A percentile compares a stretch with the other conserved stretches of the same genome.
Conservation (phyloP, 2,888 invertebrate genomes). For the Mesoligia furuncula region DNA sequence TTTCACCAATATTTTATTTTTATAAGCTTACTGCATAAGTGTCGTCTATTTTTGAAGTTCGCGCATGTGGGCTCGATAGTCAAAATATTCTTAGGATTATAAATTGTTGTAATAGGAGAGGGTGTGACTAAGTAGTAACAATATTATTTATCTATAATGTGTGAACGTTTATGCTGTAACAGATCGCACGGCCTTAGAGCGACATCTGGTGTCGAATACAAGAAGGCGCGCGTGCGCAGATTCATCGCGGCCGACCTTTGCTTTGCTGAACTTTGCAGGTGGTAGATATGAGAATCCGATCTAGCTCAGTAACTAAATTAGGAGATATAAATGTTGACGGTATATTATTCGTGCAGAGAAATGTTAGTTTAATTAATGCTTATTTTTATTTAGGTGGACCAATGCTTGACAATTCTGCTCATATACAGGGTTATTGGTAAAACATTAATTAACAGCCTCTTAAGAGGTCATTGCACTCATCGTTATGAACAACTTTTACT, state of each 20-base stretch:
- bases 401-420: neutral
- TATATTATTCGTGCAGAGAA: neutral
- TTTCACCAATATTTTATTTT: constrained; percentile 74
- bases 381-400: neutral
- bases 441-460: too few species aligned
- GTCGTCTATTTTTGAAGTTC: constrained; percentile 78
- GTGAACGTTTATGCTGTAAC: constrained; percentile 64
- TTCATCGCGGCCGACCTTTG: constrained; percentile 76
- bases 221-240: constrained; percentile 72
- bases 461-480: too few species aligned
- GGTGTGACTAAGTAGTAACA: constrained; percentile 69
- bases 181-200: constrained; percentile 46
- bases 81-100: constrained; percentile 74
- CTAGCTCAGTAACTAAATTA: constrained; percentile 40
- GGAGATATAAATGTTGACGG: constrained; percentile 26
- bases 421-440: neutral
- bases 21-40: constrained; percentile 72
- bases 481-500: too few species aligned
- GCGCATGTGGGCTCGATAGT: constrained; percentile 78
- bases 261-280: constrained; percentile 75
- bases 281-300: constrained; percentile 50
- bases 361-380: neutral
- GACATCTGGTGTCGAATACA: constrained; percentile 69
- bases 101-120: constrained; percentile 68
- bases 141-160: constrained; percentile 69